Evolutionary conservation across 2,797 vertebrate species (phyloP), one percentile per base, ranked within the genome.

Genomic region (Hoplostethus atlanticus): DNA sequence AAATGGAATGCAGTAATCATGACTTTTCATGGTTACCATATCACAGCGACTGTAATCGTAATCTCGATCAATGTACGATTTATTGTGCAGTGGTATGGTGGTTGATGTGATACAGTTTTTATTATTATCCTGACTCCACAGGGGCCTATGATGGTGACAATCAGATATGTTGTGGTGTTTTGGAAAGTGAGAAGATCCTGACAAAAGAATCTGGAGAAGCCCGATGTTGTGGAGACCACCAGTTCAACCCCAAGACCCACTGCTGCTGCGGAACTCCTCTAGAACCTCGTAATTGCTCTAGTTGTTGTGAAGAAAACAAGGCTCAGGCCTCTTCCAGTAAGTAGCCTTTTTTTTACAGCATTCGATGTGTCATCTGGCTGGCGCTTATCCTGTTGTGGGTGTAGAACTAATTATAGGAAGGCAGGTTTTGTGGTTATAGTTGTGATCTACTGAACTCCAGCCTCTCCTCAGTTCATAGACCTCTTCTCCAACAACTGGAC

Each of bases 161-260:
- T 11, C 8, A 66, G 21, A 15, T 66, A 2, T 55, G 40, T n/a
- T 66, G 64, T 55, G 36, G 64, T 28, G 0, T 1, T 4, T 34
- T 31, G 13, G 11, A 0, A 13, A 28, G 9, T 30, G 15, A 5
- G 10, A 55, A 16, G 38, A 28, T 66, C 51, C 21, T 66, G 52
- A 31, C 12, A 13, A 54, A 46, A 66, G 15, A 16, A 1, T 54
- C 52, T 16, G 11, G 0, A 30, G 1, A 5, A 21, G 12, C 47
- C 16, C 2, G 3, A 1, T 63, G 68, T 21, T 71, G 68, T 55
- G 68, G 59, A 21, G 13, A 62, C 17, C 1, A 62, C 2, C 55
- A 42, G 47, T 61, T 5, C 36, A 59, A 69, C 7, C 34, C 11
- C 6, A 50, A 6, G 3, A 60, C 46, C 21, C 11, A 69, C 10